A percentile compares a stretch with the other conserved stretches of the same genome.
These are phyloP conservation scores for Scytalopus superciliaris DNA, from an alignment of 2,113 vertebrate genomes.

Conservation along the genomic window DNA sequence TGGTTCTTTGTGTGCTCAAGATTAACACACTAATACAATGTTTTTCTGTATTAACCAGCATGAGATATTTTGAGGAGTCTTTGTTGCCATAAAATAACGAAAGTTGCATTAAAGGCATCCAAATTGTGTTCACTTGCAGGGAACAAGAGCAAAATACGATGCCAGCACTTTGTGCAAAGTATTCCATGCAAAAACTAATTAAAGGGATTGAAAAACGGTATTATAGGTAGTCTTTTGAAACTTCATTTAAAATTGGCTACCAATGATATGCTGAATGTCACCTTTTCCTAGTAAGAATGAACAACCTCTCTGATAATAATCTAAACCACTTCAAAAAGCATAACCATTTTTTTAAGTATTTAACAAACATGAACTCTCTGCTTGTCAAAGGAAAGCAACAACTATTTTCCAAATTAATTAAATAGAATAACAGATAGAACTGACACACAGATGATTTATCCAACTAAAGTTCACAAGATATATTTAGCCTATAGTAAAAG, in stretches of 20 bases:
- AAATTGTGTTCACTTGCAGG: constrained; percentile 66
- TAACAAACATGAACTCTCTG: constrained; percentile 74
- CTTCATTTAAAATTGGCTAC: constrained; percentile 69
- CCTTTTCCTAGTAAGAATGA: constrained; percentile 81
- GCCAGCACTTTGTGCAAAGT: constrained; percentile 59
- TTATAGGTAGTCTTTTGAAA: constrained; percentile 66
- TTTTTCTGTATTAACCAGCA: constrained; percentile 57
- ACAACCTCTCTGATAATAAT: constrained; percentile 90
- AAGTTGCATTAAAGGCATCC: constrained; percentile 76
- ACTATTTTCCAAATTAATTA: constrained; percentile 71
- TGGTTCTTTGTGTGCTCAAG: constrained; percentile 73
- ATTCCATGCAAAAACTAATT: constrained; percentile 72
- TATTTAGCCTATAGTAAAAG: constrained; percentile 64
- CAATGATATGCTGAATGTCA: constrained; percentile 83
- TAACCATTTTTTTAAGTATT: constrained; percentile 69
- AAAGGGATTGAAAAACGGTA: constrained; percentile 33
- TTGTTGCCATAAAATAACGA: constrained; percentile 77
- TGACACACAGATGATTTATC: constrained; percentile 62
- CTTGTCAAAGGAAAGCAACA: constrained; percentile 53
- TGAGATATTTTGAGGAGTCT: constrained; percentile 60
- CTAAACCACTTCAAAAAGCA: constrained; percentile 69
- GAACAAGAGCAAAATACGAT: constrained; percentile 65
- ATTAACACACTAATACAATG: constrained; percentile 69
- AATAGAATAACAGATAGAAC: constrained; percentile 44
- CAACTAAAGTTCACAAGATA: constrained; percentile 66